Conservation (phyloP, 2,888 invertebrate species). For the Lobophora halterata region DNA sequence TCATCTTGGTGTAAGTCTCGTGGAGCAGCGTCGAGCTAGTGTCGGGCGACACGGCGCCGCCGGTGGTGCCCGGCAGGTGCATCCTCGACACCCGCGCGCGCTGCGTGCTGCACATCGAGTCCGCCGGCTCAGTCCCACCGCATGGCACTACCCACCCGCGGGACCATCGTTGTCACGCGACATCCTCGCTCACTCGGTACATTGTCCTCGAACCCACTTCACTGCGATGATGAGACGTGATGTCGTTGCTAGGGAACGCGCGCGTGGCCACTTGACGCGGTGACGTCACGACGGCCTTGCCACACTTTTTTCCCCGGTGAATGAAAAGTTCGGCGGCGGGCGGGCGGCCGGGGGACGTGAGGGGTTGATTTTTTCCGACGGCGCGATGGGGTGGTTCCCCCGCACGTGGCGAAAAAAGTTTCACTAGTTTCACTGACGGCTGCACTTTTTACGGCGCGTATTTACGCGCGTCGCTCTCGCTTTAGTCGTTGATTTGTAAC, state of each 20-base stretch:
- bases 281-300: conserved; percentile 81
- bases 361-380: conserved; percentile 76
- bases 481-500: conserved; percentile 44
- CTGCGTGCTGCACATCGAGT: conserved; percentile 77
- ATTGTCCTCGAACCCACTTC: conserved; percentile 39
- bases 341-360: conserved; percentile 72
- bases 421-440: conserved; percentile 79
- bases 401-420: conserved; percentile 74
- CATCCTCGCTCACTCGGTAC: conserved; percentile 45
- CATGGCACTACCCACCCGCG: conserved; percentile 58
- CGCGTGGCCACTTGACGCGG: conserved; percentile 75
- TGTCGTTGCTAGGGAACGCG: conserved; percentile 76
- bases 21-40: conserved; percentile 87
- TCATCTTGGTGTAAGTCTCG: conserved; percentile 93
- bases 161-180: conserved; percentile 46
- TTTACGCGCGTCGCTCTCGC: conserved; percentile 69
- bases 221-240: conserved; percentile 45
- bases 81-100: conserved; percentile 75
- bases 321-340: conserved; percentile 83
- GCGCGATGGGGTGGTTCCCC: conserved; percentile 71
- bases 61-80: conserved; percentile 76
- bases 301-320: conserved; percentile 82
- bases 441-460: conserved; percentile 76
- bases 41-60: conserved; percentile 84
- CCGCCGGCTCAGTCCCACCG: conserved; percentile 50